Percentiles rank a stretch among this genome's conserved stretches.
These are phyloP conservation scores for Sceloporus undulatus DNA, from an alignment of 2,113 vertebrate species.

Conservation along the genomic window DNA sequence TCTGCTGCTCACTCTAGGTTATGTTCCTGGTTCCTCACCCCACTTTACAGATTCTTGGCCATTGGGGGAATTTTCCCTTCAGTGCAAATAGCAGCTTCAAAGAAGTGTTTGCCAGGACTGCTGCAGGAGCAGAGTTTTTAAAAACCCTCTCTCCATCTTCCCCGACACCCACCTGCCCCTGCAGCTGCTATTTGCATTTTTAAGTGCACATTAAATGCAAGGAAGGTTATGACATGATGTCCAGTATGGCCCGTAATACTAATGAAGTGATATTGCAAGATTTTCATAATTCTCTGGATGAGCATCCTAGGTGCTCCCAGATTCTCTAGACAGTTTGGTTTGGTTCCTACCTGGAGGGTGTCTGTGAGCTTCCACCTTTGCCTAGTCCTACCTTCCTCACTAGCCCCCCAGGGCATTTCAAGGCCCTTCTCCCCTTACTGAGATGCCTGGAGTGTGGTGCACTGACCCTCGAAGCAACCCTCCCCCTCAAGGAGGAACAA, in stretches of 20 bases:
- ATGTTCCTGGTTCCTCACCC: not conserved
- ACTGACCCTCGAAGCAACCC: too few species aligned
- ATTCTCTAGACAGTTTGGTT: not conserved
- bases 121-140: too few species aligned
- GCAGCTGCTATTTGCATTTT: too few species aligned
- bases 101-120: not conserved
- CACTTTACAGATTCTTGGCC: not conserved
- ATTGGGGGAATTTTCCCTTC: too few species aligned
- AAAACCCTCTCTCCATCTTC: not conserved
- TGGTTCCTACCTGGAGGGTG: not conserved
- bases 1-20: not conserved
- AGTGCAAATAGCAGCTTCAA: not conserved
- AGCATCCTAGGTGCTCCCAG: too few species aligned
- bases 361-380: not conserved
- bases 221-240: not conserved
- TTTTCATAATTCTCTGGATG: not conserved
- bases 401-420: not conserved
- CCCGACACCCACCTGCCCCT: accelerated
- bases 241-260: not conserved
- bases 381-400: not conserved
- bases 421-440: not conserved
- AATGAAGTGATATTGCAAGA: too few species aligned
- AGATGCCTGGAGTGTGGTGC: too few species aligned
- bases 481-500: too few species aligned
- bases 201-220: not conserved